Conservation (phyloP, 2,888 invertebrate genomes). For the Drosophila ustulata region DNA sequence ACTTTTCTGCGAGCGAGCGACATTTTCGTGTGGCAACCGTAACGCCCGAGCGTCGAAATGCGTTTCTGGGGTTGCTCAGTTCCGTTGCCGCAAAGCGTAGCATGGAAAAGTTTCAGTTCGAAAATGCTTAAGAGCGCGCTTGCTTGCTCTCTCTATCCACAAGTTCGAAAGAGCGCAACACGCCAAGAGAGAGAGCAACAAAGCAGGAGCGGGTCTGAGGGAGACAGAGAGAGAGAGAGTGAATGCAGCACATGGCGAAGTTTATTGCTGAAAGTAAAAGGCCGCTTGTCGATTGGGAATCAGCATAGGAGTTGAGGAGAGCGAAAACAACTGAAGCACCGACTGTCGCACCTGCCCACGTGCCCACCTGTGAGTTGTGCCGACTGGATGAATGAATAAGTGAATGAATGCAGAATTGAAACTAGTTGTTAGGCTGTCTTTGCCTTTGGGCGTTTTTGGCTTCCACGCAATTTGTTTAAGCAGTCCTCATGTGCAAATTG, state of each 20-base stretch:
- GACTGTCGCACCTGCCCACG: slow-evolving; percentile 63
- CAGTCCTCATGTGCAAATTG: slow-evolving; percentile 12
- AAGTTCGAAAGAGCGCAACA: slow-evolving; percentile 45
- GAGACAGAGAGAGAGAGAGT: slow-evolving; percentile 6
- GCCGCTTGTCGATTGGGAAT: slow-evolving; percentile 27
- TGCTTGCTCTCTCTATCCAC: slow-evolving; percentile 4
- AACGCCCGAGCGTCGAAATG: slow-evolving; percentile 83
- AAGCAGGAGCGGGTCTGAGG: slow-evolving; percentile 1
- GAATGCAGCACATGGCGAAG: slow-evolving; percentile 42
- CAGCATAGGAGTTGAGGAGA: slow-evolving; percentile 1
- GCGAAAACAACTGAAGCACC: background rate
- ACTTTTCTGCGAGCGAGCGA: slow-evolving; percentile 26
- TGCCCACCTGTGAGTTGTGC: slow-evolving; percentile 53
- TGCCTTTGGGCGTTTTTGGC: slow-evolving; percentile 47
- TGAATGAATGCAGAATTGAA: slow-evolving; percentile 22
- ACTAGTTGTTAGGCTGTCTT: slow-evolving; percentile 34
- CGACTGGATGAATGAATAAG: slow-evolving; percentile 10
- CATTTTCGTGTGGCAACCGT: slow-evolving; percentile 77
- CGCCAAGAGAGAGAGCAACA: background rate
- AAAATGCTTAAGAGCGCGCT: slow-evolving; percentile 50
- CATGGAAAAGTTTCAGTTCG: slow-evolving; percentile 54
- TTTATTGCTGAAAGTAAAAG: slow-evolving; percentile 70
- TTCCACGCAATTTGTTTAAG: slow-evolving; percentile 35
- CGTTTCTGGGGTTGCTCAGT: slow-evolving; percentile 83
- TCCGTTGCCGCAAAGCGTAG: slow-evolving; percentile 15